Evolutionary conservation across 2,797 vertebrate genomes (phyloP).

Genomic region (Siniperca obscura): DNA sequence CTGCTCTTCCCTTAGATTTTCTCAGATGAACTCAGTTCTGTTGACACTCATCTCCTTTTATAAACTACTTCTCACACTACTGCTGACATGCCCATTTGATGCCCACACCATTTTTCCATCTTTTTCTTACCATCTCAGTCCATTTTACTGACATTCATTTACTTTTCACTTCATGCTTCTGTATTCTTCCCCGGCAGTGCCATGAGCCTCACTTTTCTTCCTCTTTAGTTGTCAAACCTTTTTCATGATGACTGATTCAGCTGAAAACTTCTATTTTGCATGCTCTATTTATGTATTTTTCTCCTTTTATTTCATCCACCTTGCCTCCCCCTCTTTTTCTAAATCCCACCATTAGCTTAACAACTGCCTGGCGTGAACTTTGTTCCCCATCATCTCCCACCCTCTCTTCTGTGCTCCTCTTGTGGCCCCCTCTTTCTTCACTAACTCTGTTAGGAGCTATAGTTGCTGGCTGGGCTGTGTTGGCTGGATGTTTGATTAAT

Average conservation of each 20-base stretch:
- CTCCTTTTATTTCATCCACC: slow-evolving; percentile 4
- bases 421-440: slow-evolving; percentile 16
- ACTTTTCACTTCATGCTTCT: slow-evolving; percentile 20
- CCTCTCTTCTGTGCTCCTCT: slow-evolving; percentile 20
- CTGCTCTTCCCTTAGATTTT: neutral
- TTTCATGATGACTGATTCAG: slow-evolving; percentile 26
- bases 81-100: slow-evolving; percentile 27
- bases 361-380: slow-evolving; percentile 17
- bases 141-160: slow-evolving; percentile 26
- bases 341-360: slow-evolving; percentile 26
- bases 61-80: slow-evolving; percentile 7
- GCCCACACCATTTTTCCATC: slow-evolving; percentile 9
- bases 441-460: slow-evolving; percentile 32
- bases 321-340: slow-evolving; percentile 1
- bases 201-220: neutral
- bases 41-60: slow-evolving; percentile 24
- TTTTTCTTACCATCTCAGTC: slow-evolving; percentile 16
- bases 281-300: neutral
- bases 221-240: slow-evolving; percentile 25
- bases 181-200: slow-evolving; percentile 4
- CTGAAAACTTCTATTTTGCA: slow-evolving; percentile 23
- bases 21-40: slow-evolving; percentile 5
- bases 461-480: slow-evolving; percentile 23
- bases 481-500: slow-evolving; percentile 66
- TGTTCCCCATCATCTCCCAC: slow-evolving; percentile 43